A percentile compares a stretch with the other conserved stretches of the same genome.
Conservation (phyloP, 1,140 invertebrate genomes). For the Drosophila quadrilineata region DNA sequence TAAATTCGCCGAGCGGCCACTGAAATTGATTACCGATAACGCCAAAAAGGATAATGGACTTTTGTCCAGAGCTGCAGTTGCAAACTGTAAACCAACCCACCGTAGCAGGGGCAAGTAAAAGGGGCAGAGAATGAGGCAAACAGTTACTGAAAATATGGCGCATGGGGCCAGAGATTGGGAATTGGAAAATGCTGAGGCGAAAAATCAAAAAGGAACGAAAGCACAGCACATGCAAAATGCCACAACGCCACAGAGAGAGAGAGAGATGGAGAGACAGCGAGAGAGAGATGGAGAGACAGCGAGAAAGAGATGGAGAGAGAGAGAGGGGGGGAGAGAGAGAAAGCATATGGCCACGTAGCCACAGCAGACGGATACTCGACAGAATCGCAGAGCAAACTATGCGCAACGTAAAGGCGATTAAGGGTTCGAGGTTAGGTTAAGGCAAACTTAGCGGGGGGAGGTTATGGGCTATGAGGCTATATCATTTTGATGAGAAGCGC, state of each 20-base stretch:
- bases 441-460: too few species aligned
- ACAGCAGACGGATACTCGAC: not conserved
- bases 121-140: constrained; percentile 7
- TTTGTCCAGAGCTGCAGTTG: constrained; percentile 52
- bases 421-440: too few species aligned
- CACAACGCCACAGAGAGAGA: constrained; percentile 12
- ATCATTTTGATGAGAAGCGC: not conserved
- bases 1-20: constrained; percentile 41
- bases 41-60: constrained; percentile 75
- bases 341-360: constrained; percentile 40
- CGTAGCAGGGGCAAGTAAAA: not conserved
- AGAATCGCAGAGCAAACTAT: constrained; percentile 5
- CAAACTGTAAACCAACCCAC: constrained; percentile 35
- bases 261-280: too few species aligned
- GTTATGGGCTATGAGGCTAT: not conserved
- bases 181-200: constrained; percentile 34
- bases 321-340: too few species aligned
- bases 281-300: too few species aligned
- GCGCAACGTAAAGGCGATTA: constrained; percentile 57
- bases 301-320: too few species aligned
- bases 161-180: constrained; percentile 51
- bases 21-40: constrained; percentile 79
- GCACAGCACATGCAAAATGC: too few species aligned
- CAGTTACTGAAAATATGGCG: constrained; percentile 26
- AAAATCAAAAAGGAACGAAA: constrained; percentile 26